Evolutionary conservation across 2,113 vertebrate species (phyloP), one percentile per base, ranked within the genome.

Genomic region (Apaloderma vittatum): DNA sequence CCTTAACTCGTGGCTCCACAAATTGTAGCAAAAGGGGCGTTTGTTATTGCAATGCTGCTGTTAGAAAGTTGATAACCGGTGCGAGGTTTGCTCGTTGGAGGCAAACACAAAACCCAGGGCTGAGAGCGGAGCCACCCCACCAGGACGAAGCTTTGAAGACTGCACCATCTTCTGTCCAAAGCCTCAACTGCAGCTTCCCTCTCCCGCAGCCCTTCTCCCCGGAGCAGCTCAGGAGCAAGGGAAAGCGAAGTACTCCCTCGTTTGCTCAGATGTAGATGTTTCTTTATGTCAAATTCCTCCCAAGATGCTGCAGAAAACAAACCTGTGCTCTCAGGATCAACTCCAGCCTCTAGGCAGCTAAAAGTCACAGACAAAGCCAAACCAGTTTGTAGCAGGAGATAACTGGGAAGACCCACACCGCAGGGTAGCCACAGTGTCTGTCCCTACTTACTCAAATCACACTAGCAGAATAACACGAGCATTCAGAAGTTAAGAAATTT

Each of bases 151-250:
- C 97, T 96, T 98, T 97, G 98, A 97, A 97, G 93, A 97, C 97
- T 96, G 88, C 97, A 96, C 98, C 98, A 98, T 98, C 98, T 98
- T 98, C 97, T 97, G 98, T 96, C 80, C 89, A 93, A 97, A 97
- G 9, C 70, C 54, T 93, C 81, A 98, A 98, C 86, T 97, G 86
- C 98, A 95, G 27, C 74, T 76, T 74, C 88, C 76, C 93, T 55
- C 2, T 66, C 72, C 57, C 24, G 1, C 3, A 12, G 37, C 48
- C 1, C 4, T 11, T 84, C 70, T 40, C 40, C 40, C 40, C 40
- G 40, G 40, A 51, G 18, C 40, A 46, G 32, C 55, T 59, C 71
- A 18, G 16, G 62, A 57, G 4, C 20, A 15, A 40, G 34, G 20
- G 0, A 40, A 43, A 75, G 77, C 15, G 21, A 30, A 82, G 19